A percentile compares a stretch with the other conserved stretches of the same genome.
Evolutionary conservation across 1,140 invertebrate species (phyloP).

Genomic region (Ceratosolen solmsi): DNA sequence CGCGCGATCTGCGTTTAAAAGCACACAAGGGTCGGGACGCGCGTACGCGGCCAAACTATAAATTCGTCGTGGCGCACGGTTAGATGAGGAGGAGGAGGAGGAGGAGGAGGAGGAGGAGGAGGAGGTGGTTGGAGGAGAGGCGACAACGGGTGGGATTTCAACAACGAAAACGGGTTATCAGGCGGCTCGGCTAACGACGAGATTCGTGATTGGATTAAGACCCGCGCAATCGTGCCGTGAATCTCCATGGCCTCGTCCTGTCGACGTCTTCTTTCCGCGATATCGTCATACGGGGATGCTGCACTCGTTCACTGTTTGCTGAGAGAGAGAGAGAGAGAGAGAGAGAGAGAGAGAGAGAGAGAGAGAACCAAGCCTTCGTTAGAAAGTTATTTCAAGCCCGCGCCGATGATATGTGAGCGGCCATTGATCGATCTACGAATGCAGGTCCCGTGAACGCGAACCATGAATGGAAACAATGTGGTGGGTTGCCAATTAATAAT

Average conservation of each 20-base stretch:
- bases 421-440: neutral
- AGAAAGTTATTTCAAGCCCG: neutral
- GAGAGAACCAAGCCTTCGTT: neutral
- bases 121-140: neutral
- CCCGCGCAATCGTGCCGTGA: conserved; percentile 3
- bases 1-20: neutral
- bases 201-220: conserved; percentile 4
- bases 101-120: neutral
- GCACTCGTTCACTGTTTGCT: neutral
- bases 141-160: neutral
- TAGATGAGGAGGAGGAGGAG: neutral
- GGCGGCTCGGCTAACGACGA: neutral
- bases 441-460: neutral
- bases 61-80: neutral
- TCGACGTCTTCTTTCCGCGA: neutral
- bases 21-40: no score
- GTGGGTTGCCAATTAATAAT: neutral
- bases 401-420: neutral
- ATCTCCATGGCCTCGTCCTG: conserved; percentile 10
- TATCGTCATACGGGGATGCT: neutral
- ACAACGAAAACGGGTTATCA: conserved; percentile 15
- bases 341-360: no score
- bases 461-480: neutral
- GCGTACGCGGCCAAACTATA: neutral
- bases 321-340: no score